Percentiles rank a stretch among this genome's conserved stretches.
phyloP scores from a whole-genome alignment of 1,140 invertebrate species.

The Gonatopus flavifemur region DNA sequence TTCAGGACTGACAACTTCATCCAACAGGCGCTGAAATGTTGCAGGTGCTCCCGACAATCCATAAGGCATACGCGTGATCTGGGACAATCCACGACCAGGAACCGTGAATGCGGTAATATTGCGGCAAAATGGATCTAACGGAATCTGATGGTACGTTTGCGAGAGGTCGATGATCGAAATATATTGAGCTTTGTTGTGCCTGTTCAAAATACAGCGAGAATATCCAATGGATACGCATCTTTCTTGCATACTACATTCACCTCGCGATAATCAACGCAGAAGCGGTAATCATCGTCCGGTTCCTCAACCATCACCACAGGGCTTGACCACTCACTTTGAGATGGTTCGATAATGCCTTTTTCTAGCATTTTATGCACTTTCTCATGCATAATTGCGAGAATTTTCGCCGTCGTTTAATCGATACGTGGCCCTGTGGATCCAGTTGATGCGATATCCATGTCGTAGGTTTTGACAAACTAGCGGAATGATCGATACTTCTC shows the following conservation, averaged over 20 bases:
- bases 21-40: neutral
- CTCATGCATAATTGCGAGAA: too few relatives aligned
- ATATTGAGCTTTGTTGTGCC: conserved; percentile 2
- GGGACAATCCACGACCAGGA: neutral
- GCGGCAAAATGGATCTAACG: neutral
- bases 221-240: conserved; percentile 30
- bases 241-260: conserved; percentile 15
- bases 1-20: conserved; percentile 29
- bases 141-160: conserved; percentile 7
- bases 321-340: conserved; percentile 32
- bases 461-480: too few relatives aligned
- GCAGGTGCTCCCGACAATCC: neutral
- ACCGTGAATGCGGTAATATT: conserved; percentile 3
- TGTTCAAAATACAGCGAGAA: too few relatives aligned
- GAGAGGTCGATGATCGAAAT: conserved; percentile 3
- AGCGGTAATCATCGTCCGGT: conserved; percentile 24
- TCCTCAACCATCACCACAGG: conserved; percentile 33
- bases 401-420: too few relatives aligned
- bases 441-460: too few relatives aligned
- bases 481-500: too few relatives aligned
- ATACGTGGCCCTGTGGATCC: too few relatives aligned
- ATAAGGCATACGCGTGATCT: neutral
- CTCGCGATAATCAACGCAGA: conserved; percentile 25
- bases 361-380: too few relatives aligned
- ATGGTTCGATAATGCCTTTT: conserved; percentile 33